Base-by-base conservation (phyloP, 1,140 invertebrate species). In the Tetraneura akinire region DNA sequence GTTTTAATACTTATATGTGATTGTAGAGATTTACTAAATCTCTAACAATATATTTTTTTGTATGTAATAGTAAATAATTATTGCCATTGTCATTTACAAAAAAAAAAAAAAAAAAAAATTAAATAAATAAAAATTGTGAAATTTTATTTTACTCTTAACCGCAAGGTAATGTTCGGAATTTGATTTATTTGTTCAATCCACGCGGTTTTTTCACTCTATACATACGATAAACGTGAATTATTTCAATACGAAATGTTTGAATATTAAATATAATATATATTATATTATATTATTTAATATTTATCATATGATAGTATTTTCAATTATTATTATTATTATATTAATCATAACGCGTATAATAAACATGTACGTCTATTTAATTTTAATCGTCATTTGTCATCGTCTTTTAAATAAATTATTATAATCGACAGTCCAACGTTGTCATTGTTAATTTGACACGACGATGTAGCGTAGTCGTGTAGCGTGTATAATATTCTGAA, bases 281-380 rank as follows among this genome's bases (percentile, higher is more conserved):
- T 37, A 37, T 4, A 8, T 37, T 37, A 37, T 37, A 37, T 37
- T 37, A 37, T 37, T 37, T 37, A 37, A 3, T 37, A 37, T 37
- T 4, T 37, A 26, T 57, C 2, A 1, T 57, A 29, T 16, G 23
- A 6, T 5, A 16, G 26, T 29, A 60, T 4, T 37, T 37, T 37
- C 23, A 16, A 60, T 60, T 16, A 60, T 60, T 60, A 57, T 57
- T 57, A 57, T n/a, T n/a, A 26, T 60, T 18, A 60, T 29, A 60
- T 16, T 60, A 60, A 60, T 60, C 57, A 23, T 6, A 26, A 60
- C 57, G 57, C n/a, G n/a, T n/a, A n/a, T n/a, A n/a, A n/a, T n/a
- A n/a, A n/a, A n/a, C n/a, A n/a, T n/a, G 16, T 29, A 6, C 26
- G 14, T 60, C 3, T 4, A 18, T 26, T 60, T 60, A 14, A 29